A percentile compares a stretch with the other conserved stretches of the same genome.
phyloP scores from a whole-genome alignment of 2,888 invertebrate genomes.

The Venusia cambrica region DNA sequence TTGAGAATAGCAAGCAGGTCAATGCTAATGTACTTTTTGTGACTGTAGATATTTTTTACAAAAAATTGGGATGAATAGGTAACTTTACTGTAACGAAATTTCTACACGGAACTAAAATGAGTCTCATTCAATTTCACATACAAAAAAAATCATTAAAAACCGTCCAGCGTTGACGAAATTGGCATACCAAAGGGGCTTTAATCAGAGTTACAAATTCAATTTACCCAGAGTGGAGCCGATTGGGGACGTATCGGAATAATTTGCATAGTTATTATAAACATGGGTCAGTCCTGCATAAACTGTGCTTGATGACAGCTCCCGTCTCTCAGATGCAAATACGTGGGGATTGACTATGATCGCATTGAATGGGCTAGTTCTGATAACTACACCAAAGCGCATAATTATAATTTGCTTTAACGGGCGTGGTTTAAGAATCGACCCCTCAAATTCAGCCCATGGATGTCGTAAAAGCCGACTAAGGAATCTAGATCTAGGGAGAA shows the following conservation, averaged over 20 bases:
- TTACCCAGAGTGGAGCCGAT: slow-evolving; percentile 60
- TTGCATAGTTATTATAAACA: slow-evolving; percentile 80
- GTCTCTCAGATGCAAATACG: slow-evolving; percentile 64
- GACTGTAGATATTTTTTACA: slow-evolving; percentile 2
- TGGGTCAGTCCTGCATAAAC: slow-evolving; percentile 75
- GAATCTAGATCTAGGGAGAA: too few species aligned
- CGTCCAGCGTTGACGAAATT: slow-evolving; percentile 40
- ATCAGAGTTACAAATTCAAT: slow-evolving; percentile 78
- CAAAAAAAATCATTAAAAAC: slow-evolving; percentile 46
- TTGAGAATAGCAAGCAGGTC: too few species aligned
- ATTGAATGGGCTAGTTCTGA: slow-evolving; percentile 37
- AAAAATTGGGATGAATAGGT: background rate
- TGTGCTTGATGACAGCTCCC: slow-evolving; percentile 63
- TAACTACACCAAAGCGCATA: too few species aligned
- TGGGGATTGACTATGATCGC: slow-evolving; percentile 37
- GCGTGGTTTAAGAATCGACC: too few species aligned
- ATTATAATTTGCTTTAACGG: too few species aligned
- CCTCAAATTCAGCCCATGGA: too few species aligned
- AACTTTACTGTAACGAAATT: slow-evolving; percentile 4
- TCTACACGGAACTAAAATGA: slow-evolving; percentile 15
- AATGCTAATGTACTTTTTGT: too few species aligned
- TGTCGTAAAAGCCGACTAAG: too few species aligned
- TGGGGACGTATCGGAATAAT: slow-evolving; percentile 72
- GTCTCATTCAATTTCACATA: slow-evolving; percentile 21
- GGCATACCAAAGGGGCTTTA: slow-evolving; percentile 67